A percentile compares a stretch with the other conserved stretches of the same genome.
These are phyloP conservation scores for Crypturellus tataupa DNA, from an alignment of 2,797 vertebrate species.

Conservation along the genomic window DNA sequence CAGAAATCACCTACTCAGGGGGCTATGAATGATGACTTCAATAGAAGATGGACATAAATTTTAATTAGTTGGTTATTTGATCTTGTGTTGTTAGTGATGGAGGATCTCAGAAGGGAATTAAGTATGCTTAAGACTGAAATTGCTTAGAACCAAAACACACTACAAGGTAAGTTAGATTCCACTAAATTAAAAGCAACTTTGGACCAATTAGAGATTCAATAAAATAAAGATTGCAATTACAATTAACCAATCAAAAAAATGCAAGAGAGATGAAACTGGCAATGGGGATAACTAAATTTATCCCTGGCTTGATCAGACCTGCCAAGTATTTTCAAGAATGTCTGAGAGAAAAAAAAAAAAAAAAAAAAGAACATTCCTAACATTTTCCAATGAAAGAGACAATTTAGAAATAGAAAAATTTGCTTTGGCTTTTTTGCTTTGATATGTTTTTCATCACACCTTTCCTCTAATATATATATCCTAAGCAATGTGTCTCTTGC, in stretches of 20 bases:
- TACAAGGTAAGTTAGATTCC: slow-evolving; percentile 62
- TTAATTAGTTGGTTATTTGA: slow-evolving; percentile 82
- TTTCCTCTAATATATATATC: neutral
- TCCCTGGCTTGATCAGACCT: slow-evolving; percentile 4
- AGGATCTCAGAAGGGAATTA: slow-evolving; percentile 76
- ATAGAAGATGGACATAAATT: slow-evolving; percentile 75
- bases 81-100: slow-evolving; percentile 73
- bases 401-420: neutral
- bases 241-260: neutral
- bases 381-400: neutral
- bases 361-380: neutral
- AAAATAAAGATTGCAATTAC: slow-evolving; percentile 42
- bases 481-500: slow-evolving; percentile 6
- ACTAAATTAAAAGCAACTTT: slow-evolving; percentile 67
- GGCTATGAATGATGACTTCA: slow-evolving; percentile 65
- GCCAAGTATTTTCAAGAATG: neutral
- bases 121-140: slow-evolving; percentile 77
- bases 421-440: neutral
- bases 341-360: neutral
- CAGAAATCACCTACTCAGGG: slow-evolving; percentile 71
- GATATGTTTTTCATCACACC: neutral
- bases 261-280: neutral
- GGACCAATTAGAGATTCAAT: slow-evolving; percentile 39
- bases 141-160: slow-evolving; percentile 71
- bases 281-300: slow-evolving; percentile 32